phyloP scores from a whole-genome alignment of 35 echinoderm and acorn worm species.

The Apostichopus japonicus region DNA sequence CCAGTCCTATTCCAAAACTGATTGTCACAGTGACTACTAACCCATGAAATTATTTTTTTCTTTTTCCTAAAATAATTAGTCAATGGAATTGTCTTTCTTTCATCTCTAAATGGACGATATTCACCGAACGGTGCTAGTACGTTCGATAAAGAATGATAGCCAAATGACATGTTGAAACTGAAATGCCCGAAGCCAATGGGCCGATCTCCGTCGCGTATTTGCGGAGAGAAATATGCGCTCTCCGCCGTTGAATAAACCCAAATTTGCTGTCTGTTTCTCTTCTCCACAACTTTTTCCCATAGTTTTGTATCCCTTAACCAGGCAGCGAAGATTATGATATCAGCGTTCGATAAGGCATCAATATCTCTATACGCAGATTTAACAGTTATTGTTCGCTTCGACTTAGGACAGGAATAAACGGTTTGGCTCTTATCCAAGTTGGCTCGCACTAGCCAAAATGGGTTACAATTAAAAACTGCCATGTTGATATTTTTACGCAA shows the following conservation, averaged over 20 bases:
- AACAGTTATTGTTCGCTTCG: neutral
- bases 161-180: neutral
- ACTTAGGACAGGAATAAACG: neutral
- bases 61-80: neutral
- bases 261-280: neutral
- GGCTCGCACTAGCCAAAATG: neutral
- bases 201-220: neutral
- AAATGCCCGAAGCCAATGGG: constrained; percentile 3
- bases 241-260: neutral
- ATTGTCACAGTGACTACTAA: constrained; percentile 30
- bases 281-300: neutral
- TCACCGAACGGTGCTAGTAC: neutral
- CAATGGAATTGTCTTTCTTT: neutral
- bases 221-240: neutral
- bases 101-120: neutral
- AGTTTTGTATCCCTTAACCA: neutral
- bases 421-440: neutral
- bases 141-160: neutral
- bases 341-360: neutral
- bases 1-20: constrained; percentile 38
- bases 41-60: constrained; percentile 30
- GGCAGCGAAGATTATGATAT: neutral
- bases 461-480: neutral
- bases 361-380: neutral
- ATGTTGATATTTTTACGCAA: neutral